Conservation (phyloP, 2,888 invertebrate species). For the Ectemnius cavifrons region DNA sequence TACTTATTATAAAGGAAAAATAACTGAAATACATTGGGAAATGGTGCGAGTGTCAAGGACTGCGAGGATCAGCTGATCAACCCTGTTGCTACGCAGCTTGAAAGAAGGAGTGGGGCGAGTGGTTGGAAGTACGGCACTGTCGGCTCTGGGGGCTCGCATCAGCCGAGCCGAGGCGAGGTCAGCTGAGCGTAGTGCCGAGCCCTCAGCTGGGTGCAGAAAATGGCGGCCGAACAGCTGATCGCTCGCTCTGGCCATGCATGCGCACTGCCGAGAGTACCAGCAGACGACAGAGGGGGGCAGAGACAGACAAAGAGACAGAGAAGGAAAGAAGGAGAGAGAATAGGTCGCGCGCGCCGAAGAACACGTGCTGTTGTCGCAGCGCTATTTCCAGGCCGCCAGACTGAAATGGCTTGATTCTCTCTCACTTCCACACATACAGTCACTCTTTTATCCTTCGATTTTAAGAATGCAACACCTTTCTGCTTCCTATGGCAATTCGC, state of each 20-base stretch:
- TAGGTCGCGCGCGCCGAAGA: too few species aligned
- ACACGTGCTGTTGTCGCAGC: constrained; percentile 30
- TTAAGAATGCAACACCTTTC: too few species aligned
- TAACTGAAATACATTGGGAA: too few species aligned
- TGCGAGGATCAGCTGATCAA: too few species aligned
- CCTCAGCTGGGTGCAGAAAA: constrained; percentile 74
- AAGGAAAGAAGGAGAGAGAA: too few species aligned
- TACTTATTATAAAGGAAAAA: too few species aligned
- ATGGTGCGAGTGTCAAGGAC: too few species aligned
- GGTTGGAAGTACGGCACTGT: constrained; percentile 43
- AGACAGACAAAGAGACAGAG: constrained; percentile 27
- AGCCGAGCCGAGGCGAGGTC: constrained; percentile 66
- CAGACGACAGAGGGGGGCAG: constrained; percentile 26
- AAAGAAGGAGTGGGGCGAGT: neutral
- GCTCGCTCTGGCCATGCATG: constrained; percentile 56
- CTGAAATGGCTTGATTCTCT: constrained; percentile 43
- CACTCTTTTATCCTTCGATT: too few species aligned
- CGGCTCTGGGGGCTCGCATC: constrained; percentile 52
- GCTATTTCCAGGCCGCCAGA: constrained; percentile 51
- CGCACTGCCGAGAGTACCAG: constrained; percentile 45
- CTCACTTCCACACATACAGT: neutral
- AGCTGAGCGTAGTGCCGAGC: constrained; percentile 71
- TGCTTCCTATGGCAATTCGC: too few species aligned
- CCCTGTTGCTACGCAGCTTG: too few species aligned
- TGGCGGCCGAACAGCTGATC: constrained; percentile 75